Evolutionary conservation across 1,140 invertebrate genomes (phyloP), one percentile per base, ranked within the genome.

Genomic region (Cephus cinctus): DNA sequence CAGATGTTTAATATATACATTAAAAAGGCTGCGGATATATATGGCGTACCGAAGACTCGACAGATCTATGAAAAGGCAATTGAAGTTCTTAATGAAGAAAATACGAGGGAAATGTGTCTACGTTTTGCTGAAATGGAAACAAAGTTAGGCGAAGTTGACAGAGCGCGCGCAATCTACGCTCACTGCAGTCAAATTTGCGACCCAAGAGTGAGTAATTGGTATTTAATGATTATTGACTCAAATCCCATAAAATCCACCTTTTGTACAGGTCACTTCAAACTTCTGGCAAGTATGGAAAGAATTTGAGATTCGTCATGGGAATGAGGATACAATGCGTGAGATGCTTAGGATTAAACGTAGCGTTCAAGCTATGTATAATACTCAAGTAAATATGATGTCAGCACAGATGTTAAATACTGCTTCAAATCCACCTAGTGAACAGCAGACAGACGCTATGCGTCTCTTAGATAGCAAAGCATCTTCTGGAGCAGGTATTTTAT

Each of bases 221-320:
- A 22, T 32, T 21, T 14, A 34, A n/a, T n/a, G n/a, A n/a, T n/a
- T n/a, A n/a, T n/a, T n/a, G n/a, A n/a, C n/a, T n/a, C n/a, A n/a
- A n/a, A n/a, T n/a, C n/a, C n/a, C n/a, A n/a, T n/a, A n/a, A n/a
- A n/a, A n/a, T n/a, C n/a, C n/a, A n/a, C n/a, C 39, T 14, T 34
- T 49, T 53, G 41, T 52, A 47, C 47, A 87, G 84, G 90, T 94
- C 2, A 94, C 96, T 5, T 82, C 84, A 4, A 86, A 90, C 23
- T 99, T 99, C 69, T 99, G 98, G 98, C 88, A 95, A 69, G 91
- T 91, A 5, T 99, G 98, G 98, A 98, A 98, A 78, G 94, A 98
- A 61, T 99, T 99, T 81, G 98, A 99, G 82, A 92, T 98, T 25
- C 86, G 91, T 36, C 96, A 99, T 79, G 98, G 98, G n/a, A 99